Conservation (phyloP, 2,113 vertebrate species). For the Amblyornis subalaris region DNA sequence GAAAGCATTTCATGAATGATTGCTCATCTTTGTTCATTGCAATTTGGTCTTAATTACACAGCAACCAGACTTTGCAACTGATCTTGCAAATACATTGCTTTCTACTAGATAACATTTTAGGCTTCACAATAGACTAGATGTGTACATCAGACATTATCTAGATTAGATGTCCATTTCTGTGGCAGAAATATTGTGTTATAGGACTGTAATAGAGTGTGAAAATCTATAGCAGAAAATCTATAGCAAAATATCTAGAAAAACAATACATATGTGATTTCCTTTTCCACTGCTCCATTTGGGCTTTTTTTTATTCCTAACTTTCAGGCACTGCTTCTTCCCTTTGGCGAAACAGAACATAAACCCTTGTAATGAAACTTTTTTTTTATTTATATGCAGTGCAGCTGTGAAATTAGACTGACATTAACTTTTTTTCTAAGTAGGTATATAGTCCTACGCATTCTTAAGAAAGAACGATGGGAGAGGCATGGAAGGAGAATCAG, state of each 20-base stretch:
- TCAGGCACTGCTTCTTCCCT: background rate
- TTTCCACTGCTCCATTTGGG: background rate
- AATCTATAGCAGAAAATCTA: background rate
- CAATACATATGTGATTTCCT: background rate
- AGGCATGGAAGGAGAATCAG: background rate
- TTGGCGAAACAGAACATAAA: background rate
- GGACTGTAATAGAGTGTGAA: background rate
- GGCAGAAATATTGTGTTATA: background rate
- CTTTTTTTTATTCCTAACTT: background rate
- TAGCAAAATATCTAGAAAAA: background rate
- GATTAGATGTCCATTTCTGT: background rate
- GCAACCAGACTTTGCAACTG: background rate
- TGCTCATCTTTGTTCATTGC: background rate
- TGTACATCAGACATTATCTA: background rate
- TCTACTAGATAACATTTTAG: background rate
- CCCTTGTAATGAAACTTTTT: background rate
- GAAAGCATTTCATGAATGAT: background rate
- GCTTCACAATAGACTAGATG: background rate
- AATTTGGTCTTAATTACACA: background rate
- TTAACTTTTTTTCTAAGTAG: background rate
- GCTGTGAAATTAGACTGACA: background rate
- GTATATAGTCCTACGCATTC: background rate
- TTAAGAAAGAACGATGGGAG: fast-evolving
- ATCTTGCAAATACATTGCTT: background rate
- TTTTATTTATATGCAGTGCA: background rate